Base-by-base conservation (phyloP, 2,888 invertebrate species). In the Eupithecia tripunctaria region DNA sequence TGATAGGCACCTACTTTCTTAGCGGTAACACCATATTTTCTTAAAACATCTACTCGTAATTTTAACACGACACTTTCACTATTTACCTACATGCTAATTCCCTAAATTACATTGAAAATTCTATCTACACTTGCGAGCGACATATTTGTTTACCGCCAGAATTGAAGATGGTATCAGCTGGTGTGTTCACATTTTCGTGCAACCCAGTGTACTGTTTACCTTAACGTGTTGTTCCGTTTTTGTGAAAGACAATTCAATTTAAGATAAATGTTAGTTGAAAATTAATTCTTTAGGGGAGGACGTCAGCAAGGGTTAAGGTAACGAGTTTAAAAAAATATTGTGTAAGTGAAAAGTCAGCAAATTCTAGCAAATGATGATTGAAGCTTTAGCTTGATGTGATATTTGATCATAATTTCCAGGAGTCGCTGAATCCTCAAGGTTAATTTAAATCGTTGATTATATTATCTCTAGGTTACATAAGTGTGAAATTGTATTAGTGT, bases 101-200 rank as follows among this genome's bases (percentile, higher is more conserved):
- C n/a, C 32, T 32, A 62, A 62, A 62, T 63, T 36, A 32, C 32
- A 32, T 10, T 32, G n/a, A 29, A 60, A 18, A 60, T 29, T 60
- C 60, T 6, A n/a, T 63, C n/a, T 12, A 63, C 56, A 56, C 56
- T 56, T 32, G 10, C 12, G 18, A n/a, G n/a, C 29, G 18, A 2
- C 62, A 32, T 29, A 62, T 62, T 62, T 63, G 62, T 63, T 63
- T 63, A 36, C 62, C n/a, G 29, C 36, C n/a, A n/a, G 62, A 63
- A 63, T 63, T 63, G 29, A 63, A 63, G 32, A 64, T 64, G 64
- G 32, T 66, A 43, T 66, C 66, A 64, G 29, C 32, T 21, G 29
- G 32, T 21, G 25, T 64, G 64, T 64, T 41, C 64, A 36, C 64
- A 64, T 64, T 56, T 25, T 56, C 56, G 25, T 60, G 27, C 60